phyloP scores from a whole-genome alignment of 2,888 invertebrate genomes.

The Melieria picta region DNA sequence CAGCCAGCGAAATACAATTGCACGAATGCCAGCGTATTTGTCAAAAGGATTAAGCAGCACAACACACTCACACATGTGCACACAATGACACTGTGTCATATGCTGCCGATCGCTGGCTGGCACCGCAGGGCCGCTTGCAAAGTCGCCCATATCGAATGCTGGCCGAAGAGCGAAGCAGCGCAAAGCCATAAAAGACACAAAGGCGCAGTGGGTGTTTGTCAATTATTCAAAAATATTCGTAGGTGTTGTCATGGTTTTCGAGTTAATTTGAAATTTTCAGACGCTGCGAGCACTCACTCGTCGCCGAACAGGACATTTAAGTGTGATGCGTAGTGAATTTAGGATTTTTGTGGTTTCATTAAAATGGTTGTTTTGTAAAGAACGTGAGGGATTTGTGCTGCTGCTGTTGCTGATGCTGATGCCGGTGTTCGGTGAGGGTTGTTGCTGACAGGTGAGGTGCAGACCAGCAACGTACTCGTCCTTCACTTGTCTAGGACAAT shows the following conservation, averaged over 20 bases:
- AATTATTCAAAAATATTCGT: slow-evolving; percentile 27
- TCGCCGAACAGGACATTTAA: no score
- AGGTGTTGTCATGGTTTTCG: slow-evolving; percentile 25
- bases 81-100: background rate
- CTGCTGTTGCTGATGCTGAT: no score
- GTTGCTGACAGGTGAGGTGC: no score
- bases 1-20: slow-evolving; percentile 10
- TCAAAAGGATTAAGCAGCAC: slow-evolving; percentile 32
- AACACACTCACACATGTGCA: background rate
- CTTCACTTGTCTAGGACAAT: no score
- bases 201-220: slow-evolving; percentile 30
- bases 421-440: no score
- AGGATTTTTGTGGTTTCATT: slow-evolving; percentile 23
- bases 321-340: no score
- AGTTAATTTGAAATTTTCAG: background rate
- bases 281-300: no score
- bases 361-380: background rate
- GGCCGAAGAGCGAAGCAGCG: slow-evolving; percentile 1
- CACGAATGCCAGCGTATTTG: slow-evolving; percentile 23
- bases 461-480: no score
- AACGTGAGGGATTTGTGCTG: no score
- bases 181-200: slow-evolving; percentile 23
- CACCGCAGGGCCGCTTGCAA: no score
- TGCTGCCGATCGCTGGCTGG: background rate
- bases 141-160: slow-evolving; percentile 7